These are phyloP conservation scores for Eolophus roseicapilla DNA, from an alignment of 2,113 vertebrate genomes.

Conservation along the genomic window DNA sequence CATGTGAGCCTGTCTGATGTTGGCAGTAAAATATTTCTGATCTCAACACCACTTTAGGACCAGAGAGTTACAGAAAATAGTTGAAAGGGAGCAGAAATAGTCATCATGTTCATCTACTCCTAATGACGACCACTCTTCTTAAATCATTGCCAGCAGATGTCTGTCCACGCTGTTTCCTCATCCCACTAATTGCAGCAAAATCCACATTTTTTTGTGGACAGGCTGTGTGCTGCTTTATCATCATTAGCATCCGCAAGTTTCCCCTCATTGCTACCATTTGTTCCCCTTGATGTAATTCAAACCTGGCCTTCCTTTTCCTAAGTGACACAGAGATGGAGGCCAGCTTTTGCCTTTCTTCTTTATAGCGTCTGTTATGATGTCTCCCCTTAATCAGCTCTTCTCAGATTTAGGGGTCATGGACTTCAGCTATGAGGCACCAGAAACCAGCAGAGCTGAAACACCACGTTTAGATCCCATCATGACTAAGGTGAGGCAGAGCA, in stretches of 20 bases:
- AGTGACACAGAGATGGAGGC: neutral
- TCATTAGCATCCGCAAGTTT: neutral
- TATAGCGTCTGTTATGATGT: rapidly evolving
- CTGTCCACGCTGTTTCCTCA: neutral
- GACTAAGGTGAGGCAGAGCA: neutral
- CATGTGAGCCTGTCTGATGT: neutral
- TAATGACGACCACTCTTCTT: neutral
- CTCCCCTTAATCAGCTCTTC: neutral
- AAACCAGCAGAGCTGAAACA: neutral
- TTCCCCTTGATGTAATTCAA: neutral
- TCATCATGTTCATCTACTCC: neutral
- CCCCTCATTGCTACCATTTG: neutral
- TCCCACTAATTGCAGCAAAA: neutral
- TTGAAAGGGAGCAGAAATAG: neutral
- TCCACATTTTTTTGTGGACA: neutral
- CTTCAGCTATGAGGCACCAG: neutral
- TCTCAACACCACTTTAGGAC: neutral
- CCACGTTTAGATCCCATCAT: rapidly evolving
- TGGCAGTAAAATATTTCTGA: neutral
- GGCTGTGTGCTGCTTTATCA: neutral
- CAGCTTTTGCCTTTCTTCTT: neutral
- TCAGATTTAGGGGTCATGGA: neutral
- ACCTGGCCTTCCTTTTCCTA: neutral
- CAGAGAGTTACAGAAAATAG: neutral
- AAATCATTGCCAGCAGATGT: neutral